Percentiles rank a stretch among this genome's conserved stretches.
Conservation (phyloP, 2,113 vertebrate species). For the Myxocyprinus asiaticus region DNA sequence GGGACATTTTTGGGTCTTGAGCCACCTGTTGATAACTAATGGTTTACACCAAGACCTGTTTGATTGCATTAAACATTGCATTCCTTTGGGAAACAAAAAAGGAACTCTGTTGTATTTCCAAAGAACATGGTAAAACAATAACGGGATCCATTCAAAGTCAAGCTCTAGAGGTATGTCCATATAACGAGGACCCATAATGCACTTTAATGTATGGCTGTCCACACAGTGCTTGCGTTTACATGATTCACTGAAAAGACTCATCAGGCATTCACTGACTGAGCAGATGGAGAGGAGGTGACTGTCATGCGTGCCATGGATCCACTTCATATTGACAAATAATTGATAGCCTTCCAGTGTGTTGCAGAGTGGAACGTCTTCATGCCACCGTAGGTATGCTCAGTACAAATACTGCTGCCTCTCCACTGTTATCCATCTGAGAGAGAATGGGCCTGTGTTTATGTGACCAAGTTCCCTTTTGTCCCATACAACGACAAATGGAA, state of each 20-base stretch:
- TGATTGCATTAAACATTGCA: no score
- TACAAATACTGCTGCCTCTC: constrained; percentile 34
- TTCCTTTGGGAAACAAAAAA: no score
- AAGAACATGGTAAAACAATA: no score
- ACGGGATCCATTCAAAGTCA: no score
- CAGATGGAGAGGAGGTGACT: constrained; percentile 55
- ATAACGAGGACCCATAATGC: background rate
- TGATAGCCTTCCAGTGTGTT: constrained; percentile 49
- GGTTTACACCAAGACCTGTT: no score
- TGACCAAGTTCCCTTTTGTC: background rate
- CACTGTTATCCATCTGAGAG: constrained; percentile 9
- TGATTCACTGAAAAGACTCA: constrained; percentile 48
- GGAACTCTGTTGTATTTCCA: no score
- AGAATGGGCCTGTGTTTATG: constrained; percentile 3
- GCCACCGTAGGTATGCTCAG: background rate
- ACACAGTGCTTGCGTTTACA: background rate
- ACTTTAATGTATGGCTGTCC: background rate
- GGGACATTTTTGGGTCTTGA: no score
- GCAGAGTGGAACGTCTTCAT: constrained; percentile 11
- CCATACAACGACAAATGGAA: background rate
- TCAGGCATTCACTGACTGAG: constrained; percentile 30
- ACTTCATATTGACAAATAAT: constrained; percentile 49
- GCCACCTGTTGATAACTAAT: no score
- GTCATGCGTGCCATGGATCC: constrained; percentile 43
- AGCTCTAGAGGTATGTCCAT: background rate